These are phyloP conservation scores for Fabriciana adippe DNA, from an alignment of 2,888 invertebrate genomes.

Conservation along the genomic window DNA sequence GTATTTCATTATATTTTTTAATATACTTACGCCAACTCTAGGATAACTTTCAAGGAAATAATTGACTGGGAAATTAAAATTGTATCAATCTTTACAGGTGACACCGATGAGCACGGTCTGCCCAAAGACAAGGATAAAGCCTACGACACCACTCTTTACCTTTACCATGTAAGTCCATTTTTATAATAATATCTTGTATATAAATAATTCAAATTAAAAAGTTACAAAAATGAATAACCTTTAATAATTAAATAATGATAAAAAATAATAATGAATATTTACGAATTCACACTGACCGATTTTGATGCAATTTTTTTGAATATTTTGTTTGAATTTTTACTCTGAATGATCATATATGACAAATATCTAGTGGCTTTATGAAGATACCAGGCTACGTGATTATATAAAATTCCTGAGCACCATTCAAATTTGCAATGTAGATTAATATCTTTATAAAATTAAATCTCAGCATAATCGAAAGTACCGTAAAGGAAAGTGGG, in stretches of 20 bases:
- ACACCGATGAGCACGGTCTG: slow-evolving; percentile 86
- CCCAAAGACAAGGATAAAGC: slow-evolving; percentile 87
- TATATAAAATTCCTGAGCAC: background rate
- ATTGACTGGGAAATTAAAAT: background rate
- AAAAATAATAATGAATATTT: too few species aligned
- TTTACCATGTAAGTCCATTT: slow-evolving; percentile 87
- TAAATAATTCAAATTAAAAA: background rate
- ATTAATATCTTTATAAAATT: slow-evolving; percentile 15
- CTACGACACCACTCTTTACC: slow-evolving; percentile 93
- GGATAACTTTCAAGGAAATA: too few species aligned
- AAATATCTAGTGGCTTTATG: background rate
- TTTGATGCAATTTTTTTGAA: too few species aligned
- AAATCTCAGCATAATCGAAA: slow-evolving; percentile 19
- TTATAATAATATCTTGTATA: background rate
- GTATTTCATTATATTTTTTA: too few species aligned
- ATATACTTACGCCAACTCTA: too few species aligned
- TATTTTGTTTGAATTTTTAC: too few species aligned
- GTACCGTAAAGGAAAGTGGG: slow-evolving; percentile 1
- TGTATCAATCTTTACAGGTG: slow-evolving; percentile 78
- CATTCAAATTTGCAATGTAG: slow-evolving; percentile 11
- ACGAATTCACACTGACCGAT: too few species aligned
- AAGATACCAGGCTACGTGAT: background rate
- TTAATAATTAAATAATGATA: too few species aligned
- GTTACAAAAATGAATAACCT: background rate
- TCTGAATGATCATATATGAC: background rate